phyloP scores from a whole-genome alignment of 1,140 invertebrate genomes.

The Ylistrum balloti region DNA sequence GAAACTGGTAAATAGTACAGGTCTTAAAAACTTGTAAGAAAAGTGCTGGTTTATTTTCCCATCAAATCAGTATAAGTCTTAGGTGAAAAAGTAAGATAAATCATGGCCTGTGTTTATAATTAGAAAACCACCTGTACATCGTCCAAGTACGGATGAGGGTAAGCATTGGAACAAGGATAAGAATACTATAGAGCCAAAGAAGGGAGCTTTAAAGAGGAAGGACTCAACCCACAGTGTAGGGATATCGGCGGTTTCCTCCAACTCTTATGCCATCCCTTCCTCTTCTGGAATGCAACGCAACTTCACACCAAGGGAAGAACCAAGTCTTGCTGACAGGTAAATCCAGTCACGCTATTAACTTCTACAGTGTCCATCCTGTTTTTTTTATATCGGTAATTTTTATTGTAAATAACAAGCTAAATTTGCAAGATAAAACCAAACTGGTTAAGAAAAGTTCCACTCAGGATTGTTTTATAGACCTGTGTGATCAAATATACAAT shows the following conservation, averaged over 20 bases:
- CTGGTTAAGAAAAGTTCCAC: too few species aligned
- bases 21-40: too few species aligned
- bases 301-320: constrained; percentile 59
- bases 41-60: not conserved
- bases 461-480: too few species aligned
- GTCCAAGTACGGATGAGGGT: not conserved
- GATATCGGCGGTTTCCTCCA: constrained; percentile 49
- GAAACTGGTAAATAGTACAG: too few species aligned
- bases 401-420: too few species aligned
- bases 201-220: not conserved
- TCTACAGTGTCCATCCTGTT: too few species aligned
- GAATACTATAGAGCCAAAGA: not conserved
- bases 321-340: constrained; percentile 45
- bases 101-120: not conserved
- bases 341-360: not conserved
- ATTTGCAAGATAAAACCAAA: too few species aligned
- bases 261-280: constrained; percentile 47
- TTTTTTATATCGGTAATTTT: too few species aligned
- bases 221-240: not conserved
- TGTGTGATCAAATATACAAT: not conserved
- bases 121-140: not conserved
- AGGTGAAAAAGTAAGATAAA: not conserved
- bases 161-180: not conserved
- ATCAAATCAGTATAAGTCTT: not conserved
- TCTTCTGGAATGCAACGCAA: constrained; percentile 50